Percentiles rank a stretch among this genome's conserved stretches.
Conservation (phyloP, 2,113 vertebrate genomes). For the Camarhynchus parvulus region DNA sequence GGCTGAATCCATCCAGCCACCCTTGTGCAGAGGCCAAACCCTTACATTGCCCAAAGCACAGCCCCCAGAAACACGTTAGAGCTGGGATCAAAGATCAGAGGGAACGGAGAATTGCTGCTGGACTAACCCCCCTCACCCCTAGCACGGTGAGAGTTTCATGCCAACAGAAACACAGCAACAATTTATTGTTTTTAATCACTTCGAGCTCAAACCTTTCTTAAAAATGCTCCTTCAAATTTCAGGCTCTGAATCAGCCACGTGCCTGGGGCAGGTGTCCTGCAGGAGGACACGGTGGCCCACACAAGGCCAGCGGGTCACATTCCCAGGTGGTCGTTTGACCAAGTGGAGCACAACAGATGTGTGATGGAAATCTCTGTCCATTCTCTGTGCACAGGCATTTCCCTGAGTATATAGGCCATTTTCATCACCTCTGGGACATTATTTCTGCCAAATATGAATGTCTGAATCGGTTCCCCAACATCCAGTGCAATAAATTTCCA, state of each 20-base stretch:
- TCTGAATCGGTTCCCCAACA: background rate
- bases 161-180: background rate
- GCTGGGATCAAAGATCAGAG: background rate
- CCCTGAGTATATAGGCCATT: background rate
- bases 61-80: background rate
- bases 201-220: background rate
- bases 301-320: background rate
- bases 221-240: background rate
- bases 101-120: background rate
- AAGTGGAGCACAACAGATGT: background rate
- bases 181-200: background rate
- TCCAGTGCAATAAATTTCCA: background rate
- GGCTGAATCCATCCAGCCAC: background rate
- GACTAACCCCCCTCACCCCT: background rate
- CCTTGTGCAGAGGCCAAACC: background rate
- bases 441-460: background rate
- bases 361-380: background rate
- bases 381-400: background rate
- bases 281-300: accelerated
- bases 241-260: background rate
- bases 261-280: background rate
- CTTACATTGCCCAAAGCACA: background rate
- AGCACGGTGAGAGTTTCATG: background rate
- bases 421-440: background rate
- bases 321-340: background rate